Evolutionary conservation across 2,797 vertebrate genomes (phyloP), one percentile per base, ranked within the genome.

Genomic region (Spondyliosoma cantharus): DNA sequence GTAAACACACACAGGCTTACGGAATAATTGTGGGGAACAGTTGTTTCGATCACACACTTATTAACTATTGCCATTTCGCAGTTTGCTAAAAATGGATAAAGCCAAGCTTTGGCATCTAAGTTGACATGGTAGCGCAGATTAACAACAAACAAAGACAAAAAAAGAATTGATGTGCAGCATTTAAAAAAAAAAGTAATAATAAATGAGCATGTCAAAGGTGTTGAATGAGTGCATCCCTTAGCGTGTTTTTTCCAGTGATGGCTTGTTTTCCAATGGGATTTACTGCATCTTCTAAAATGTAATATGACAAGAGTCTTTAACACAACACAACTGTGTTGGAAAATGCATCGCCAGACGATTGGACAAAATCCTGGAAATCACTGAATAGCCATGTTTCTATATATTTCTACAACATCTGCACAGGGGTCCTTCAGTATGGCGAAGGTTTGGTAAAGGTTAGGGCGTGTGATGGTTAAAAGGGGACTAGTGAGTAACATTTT

Each of bases 1-100:
- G 78, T 90, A 90, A 91, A 90, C 86, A 90, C 84, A 86, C 78
- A 75, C 42, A 72, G 68, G 68, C 85, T 83, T 58, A 50, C 22
- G 0, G 24, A 79, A 72, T 88, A 89, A 91, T 90, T 88, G 86
- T 11, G 61, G 84, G 89, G 87, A 87, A 50, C 74, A 59, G 83
- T 42, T 74, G 77, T 82, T 62, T 29, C 74, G 74, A 86, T 88
- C 63, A 71, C 81, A 83, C 77, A 82, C 86, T 78, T 82, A 81
- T 87, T 76, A 91, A 86, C 82, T 79, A 77, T 64, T 68, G 78
- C 84, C 80, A 58, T 63, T 82, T 77, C 54, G 19, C 53, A 15
- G 61, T 68, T 70, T 60, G 65, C 25, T 80, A 58, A 74, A 76
- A 76, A 83, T 53, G 76, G 68, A 75, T 50, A 53, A 73, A 76